A percentile compares a stretch with the other conserved stretches of the same genome.
phyloP scores from a whole-genome alignment of 2,113 vertebrate genomes.

The Nettapus auritus region DNA sequence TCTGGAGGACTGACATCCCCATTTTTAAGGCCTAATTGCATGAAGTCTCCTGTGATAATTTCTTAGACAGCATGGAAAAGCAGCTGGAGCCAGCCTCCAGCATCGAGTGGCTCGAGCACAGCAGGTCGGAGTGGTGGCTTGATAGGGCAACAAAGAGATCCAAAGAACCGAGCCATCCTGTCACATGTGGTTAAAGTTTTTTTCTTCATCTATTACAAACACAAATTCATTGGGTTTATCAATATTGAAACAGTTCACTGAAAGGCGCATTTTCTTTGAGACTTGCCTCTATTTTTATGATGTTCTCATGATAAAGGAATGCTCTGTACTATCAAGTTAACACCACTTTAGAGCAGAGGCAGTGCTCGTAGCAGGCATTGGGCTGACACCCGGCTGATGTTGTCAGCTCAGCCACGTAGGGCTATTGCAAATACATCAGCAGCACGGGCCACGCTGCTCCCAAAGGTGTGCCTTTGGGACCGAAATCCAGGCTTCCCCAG shows the following conservation, averaged over 20 bases:
- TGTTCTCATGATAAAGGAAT: background rate
- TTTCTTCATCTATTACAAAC: background rate
- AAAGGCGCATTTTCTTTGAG: background rate
- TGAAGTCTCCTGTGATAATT: constrained; percentile 35
- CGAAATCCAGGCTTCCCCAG: background rate
- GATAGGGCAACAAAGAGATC: constrained; percentile 14
- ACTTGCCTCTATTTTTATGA: background rate
- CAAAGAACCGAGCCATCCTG: background rate
- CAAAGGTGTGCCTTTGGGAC: background rate
- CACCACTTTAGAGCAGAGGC: background rate
- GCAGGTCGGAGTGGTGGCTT: background rate
- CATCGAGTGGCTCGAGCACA: background rate
- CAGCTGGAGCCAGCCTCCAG: background rate
- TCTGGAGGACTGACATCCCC: constrained; percentile 16
- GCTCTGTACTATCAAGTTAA: background rate
- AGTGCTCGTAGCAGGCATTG: background rate
- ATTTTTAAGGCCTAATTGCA: constrained; percentile 39
- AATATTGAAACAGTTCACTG: background rate
- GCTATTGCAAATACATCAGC: background rate
- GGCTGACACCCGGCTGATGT: background rate
- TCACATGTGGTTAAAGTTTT: background rate
- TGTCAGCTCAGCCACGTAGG: background rate
- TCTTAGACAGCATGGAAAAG: background rate
- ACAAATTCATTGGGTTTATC: background rate
- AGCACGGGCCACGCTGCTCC: background rate